Evolutionary conservation across 1,140 invertebrate species (phyloP), one percentile per base, ranked within the genome.

Genomic region (Dendrolimus kikuchii): DNA sequence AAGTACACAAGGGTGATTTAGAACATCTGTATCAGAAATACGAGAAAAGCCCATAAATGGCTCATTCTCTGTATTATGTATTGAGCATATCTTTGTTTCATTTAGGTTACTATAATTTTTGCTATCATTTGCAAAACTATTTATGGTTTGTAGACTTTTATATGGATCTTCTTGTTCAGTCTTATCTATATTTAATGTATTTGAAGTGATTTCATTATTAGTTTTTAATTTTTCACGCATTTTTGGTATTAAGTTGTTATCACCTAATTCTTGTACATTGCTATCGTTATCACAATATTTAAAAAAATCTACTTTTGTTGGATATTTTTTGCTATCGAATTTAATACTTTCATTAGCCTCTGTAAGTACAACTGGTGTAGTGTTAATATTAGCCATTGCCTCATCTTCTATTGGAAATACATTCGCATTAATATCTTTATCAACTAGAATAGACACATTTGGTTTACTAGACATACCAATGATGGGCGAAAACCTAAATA

Each of bases 401-500:
- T 64, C 45, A 53, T 66, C 55, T 36, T 57, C 56, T 8, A 38
- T 23, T 46, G 55, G 47, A 53, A 46, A 51, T 23, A 57, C 42
- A 61, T 41, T 64, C 10, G 36, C 36, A 5, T 44, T 38, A 23
- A 40, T 36, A 5, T 51, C n/a, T 51, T 41, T 40, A 9, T 49
- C 47, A 49, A 39, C 40, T 38, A 37, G n/a, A 8, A 5, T 4
- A 51, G 8, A n/a, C 5, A n/a, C 5, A 44, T 53, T 59, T 48
- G 55, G 52, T 47, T 49, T 42, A 48, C 43, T 53, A 43, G 52
- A 7, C 50, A 55, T 61, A 58, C 55, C 72, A 59, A 51, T 50
- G 39, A 85, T 83, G 41, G 81, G 81, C 51, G 79, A 85, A 55
- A 81, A 74, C 58, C 73, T 75, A 53, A 69, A 82, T 49, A 82